A percentile compares a stretch with the other conserved stretches of the same genome.
Evolutionary conservation across 2,113 vertebrate genomes (phyloP).

Genomic region (Brachirus orientalis): DNA sequence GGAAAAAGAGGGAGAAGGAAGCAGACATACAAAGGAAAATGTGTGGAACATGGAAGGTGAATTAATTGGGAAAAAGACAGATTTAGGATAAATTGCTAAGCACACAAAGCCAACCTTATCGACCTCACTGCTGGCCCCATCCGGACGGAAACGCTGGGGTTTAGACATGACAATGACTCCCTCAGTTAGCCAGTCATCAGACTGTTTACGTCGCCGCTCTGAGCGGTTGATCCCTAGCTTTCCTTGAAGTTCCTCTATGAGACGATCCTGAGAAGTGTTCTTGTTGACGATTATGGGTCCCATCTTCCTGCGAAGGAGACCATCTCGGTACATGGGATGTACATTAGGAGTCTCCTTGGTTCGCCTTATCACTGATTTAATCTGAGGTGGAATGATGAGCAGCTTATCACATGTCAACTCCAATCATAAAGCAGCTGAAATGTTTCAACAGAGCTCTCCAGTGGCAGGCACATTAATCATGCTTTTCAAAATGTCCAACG

Average conservation of each 20-base stretch:
- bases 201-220: constrained; percentile 77
- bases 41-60: constrained; percentile 25
- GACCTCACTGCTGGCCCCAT: constrained; percentile 83
- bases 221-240: constrained; percentile 88
- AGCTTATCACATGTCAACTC: constrained; percentile 29
- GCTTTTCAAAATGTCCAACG: not conserved
- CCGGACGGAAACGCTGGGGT: constrained; percentile 82
- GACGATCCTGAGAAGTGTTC: constrained; percentile 88
- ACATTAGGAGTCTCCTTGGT: constrained; percentile 92
- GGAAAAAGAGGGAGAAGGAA: constrained; percentile 46
- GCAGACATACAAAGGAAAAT: constrained; percentile 33
- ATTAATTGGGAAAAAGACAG: not conserved
- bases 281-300: constrained; percentile 91
- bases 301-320: constrained; percentile 88
- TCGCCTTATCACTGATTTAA: constrained; percentile 95
- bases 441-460: constrained; percentile 12
- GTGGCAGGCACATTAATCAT: constrained; percentile 22
- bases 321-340: constrained; percentile 94
- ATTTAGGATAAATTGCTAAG: not conserved
- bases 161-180: constrained; percentile 88
- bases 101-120: constrained; percentile 82
- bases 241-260: constrained; percentile 94
- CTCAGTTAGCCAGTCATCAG: constrained; percentile 91
- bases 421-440: constrained; percentile 6
- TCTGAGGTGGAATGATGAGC: constrained; percentile 78